phyloP scores from a whole-genome alignment of 2,888 invertebrate genomes.

The Diaprepes abbreviatus region DNA sequence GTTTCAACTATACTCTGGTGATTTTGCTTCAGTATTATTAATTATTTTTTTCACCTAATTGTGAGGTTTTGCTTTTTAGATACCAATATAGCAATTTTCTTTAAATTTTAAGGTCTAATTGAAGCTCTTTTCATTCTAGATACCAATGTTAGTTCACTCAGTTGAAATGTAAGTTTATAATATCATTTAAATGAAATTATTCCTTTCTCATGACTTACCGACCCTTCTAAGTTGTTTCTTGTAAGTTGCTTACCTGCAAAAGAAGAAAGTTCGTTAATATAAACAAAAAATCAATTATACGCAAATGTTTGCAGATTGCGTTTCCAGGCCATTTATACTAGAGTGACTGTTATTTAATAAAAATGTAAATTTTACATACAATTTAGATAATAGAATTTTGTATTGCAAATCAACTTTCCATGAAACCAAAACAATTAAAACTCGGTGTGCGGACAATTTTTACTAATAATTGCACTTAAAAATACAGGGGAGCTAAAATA shows the following conservation, averaged over 20 bases:
- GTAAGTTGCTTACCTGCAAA: background rate
- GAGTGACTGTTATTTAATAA: background rate
- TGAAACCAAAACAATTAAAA: slow-evolving; percentile 23
- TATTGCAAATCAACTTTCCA: slow-evolving; percentile 19
- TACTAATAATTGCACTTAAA: background rate
- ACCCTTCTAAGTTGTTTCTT: too few relatives aligned
- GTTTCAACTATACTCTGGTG: too few relatives aligned
- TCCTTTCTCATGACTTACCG: background rate
- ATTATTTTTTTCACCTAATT: too few relatives aligned
- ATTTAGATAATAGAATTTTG: slow-evolving; percentile 20
- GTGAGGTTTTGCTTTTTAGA: too few relatives aligned
- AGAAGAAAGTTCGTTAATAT: background rate
- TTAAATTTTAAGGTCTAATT: too few relatives aligned
- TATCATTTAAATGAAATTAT: too few relatives aligned
- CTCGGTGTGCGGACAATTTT: background rate
- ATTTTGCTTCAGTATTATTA: too few relatives aligned
- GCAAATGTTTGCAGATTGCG: too few relatives aligned
- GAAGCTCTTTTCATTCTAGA: too few relatives aligned
- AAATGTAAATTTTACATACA: slow-evolving; percentile 18
- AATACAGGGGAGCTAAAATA: background rate
- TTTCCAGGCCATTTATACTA: background rate
- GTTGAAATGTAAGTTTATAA: too few relatives aligned
- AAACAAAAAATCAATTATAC: background rate
- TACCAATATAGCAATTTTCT: too few relatives aligned
- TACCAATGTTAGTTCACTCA: too few relatives aligned